phyloP scores from a whole-genome alignment of 2,797 vertebrate species.

The Ceryle rudis region DNA sequence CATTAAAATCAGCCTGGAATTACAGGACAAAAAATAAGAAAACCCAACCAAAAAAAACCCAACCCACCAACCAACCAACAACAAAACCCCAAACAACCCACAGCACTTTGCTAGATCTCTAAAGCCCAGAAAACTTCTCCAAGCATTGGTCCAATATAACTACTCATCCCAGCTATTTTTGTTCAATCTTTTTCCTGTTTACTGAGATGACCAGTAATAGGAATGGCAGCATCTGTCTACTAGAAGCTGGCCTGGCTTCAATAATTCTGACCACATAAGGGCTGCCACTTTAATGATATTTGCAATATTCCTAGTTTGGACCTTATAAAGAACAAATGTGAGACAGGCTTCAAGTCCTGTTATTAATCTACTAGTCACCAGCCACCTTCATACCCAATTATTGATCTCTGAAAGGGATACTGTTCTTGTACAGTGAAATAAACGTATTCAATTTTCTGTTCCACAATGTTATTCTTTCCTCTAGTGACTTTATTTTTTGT shows the following conservation, averaged over 20 bases:
- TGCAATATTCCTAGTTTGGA: not conserved
- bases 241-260: not conserved
- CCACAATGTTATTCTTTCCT: conserved; percentile 79
- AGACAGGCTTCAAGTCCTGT: not conserved
- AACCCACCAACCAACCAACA: not conserved
- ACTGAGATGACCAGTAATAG: not conserved
- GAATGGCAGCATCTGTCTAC: not conserved
- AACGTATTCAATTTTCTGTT: conserved; percentile 79
- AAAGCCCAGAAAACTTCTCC: not conserved
- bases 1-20: not conserved
- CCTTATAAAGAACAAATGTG: not conserved
- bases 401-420: not conserved
- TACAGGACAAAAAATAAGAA: not conserved
- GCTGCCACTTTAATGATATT: not conserved
- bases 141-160: not conserved
- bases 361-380: not conserved
- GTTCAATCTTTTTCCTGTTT: not conserved
- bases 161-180: not conserved
- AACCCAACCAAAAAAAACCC: too few species aligned
- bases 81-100: not conserved
- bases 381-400: not conserved
- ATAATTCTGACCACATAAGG: not conserved
- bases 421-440: not conserved
- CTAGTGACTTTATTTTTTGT: conserved; percentile 79
- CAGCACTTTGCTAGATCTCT: not conserved